Evolutionary conservation across 2,888 invertebrate species (phyloP).

Genomic region (Deilephila porcellus): DNA sequence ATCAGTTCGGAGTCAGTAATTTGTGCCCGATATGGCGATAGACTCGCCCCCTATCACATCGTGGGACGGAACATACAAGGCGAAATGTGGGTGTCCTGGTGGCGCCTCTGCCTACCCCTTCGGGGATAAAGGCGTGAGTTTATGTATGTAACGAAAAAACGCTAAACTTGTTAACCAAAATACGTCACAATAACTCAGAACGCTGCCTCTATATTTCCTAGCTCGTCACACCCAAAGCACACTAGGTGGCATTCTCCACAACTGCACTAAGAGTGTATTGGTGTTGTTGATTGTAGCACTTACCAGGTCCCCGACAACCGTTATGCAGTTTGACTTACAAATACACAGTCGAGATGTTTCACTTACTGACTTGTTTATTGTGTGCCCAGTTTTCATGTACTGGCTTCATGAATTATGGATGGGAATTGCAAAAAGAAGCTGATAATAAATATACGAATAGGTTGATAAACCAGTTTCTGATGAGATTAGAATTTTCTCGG

Average conservation of each 20-base stretch:
- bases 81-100: too few relatives aligned
- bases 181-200: background rate
- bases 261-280: constrained; percentile 69
- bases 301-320: constrained; percentile 66
- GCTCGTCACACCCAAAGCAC: constrained; percentile 42
- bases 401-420: constrained; percentile 19
- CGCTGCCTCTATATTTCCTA: constrained; percentile 16
- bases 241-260: constrained; percentile 71
- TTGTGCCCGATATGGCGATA: too few relatives aligned
- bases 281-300: constrained; percentile 77
- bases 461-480: background rate
- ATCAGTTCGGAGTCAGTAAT: too few relatives aligned
- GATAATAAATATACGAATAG: background rate
- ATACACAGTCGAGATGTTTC: constrained; percentile 71
- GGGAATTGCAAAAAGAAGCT: constrained; percentile 7
- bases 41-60: too few relatives aligned
- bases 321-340: constrained; percentile 76
- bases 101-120: too few relatives aligned
- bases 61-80: too few relatives aligned
- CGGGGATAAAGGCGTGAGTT: too few relatives aligned
- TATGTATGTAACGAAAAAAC: too few relatives aligned
- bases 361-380: constrained; percentile 52
- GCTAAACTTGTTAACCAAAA: too few relatives aligned
- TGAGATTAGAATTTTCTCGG: background rate
- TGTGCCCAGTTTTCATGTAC: constrained; percentile 24